Evolutionary conservation across 2,797 vertebrate species (phyloP), one percentile per base, ranked within the genome.

Genomic region (Rhynchonycteris naso): DNA sequence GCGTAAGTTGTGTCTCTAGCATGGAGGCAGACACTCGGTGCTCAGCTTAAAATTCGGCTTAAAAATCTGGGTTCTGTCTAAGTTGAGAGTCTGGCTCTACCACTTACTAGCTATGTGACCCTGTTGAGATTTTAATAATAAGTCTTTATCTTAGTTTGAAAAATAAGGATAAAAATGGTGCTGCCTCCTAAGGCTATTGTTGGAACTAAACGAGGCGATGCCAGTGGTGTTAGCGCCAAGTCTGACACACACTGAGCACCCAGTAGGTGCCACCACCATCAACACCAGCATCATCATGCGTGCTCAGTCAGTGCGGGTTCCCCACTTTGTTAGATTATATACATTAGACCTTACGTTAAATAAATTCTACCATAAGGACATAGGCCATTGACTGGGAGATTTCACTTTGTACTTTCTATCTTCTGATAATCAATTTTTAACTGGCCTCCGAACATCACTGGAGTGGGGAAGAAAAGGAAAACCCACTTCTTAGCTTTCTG

Each of bases 131-230:
- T 82, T 86, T 38, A 38, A 38, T 12, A 24, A 13, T 88, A 24
- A 58, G 26, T 74, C 30, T 71, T 63, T 65, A n/a, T 58, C 54
- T 88, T 83, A 69, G 80, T 96, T 93, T 88, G 47, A 85, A 94
- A 85, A 84, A 56, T 69, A 30, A 16, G 16, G 50, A 33, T 94
- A 50, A 90, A 92, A 88, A 30, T 58, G 35, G 43, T 58, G 18
- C 52, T 3, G 8, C 56, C 26, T 80, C 56, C 50, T 11, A 43
- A 61, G 18, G 18, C 35, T 75, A 22, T 43, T 71, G 21, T 63
- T 8, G 52, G 24, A 52, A 56, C 7, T 28, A 13, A 65, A 33
- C n/a, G 22, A 90, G 61, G 28, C 54, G 21, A 54, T 18, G 0
- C 26, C 30, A 22, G 5, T 86, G 69, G 47, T 61, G 26, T 58